phyloP scores from a whole-genome alignment of 2,797 vertebrate species.

The Carcharodon carcharias region DNA sequence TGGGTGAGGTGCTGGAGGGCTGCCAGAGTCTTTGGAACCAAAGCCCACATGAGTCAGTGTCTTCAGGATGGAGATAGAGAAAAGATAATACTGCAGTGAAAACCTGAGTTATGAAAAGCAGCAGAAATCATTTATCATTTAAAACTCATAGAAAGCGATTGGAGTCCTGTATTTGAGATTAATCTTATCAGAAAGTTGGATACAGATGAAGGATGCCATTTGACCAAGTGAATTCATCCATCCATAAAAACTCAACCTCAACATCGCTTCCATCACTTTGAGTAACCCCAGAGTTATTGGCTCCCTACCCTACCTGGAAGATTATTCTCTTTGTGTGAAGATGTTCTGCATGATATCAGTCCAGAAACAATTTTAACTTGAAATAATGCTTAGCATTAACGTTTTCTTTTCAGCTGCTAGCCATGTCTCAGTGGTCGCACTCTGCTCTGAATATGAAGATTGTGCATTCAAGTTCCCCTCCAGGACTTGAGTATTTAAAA shows the following conservation, averaged over 20 bases:
- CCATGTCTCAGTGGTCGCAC: neutral
- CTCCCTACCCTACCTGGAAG: neutral
- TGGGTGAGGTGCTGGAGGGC: neutral
- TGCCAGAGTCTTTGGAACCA: neutral
- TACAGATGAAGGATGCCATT: no score
- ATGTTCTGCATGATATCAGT: neutral
- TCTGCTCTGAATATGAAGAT: neutral
- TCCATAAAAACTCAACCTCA: neutral
- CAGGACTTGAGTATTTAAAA: neutral
- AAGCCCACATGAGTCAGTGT: neutral
- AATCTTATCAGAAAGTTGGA: neutral
- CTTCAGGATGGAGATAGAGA: neutral
- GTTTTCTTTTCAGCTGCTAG: neutral
- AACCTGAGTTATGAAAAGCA: neutral
- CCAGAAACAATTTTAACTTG: neutral
- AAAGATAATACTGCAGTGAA: neutral
- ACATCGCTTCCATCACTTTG: neutral
- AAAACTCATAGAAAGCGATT: neutral
- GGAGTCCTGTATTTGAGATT: neutral
- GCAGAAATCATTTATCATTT: neutral
- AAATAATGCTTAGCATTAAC: neutral
- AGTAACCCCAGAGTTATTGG: neutral
- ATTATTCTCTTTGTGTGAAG: neutral
- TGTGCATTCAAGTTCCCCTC: neutral
- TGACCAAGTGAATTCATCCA: neutral